Percentiles rank a stretch among this genome's conserved stretches.
Evolutionary conservation across 2,113 vertebrate genomes (phyloP).

Genomic region (Cyanoramphus novaezelandiae): DNA sequence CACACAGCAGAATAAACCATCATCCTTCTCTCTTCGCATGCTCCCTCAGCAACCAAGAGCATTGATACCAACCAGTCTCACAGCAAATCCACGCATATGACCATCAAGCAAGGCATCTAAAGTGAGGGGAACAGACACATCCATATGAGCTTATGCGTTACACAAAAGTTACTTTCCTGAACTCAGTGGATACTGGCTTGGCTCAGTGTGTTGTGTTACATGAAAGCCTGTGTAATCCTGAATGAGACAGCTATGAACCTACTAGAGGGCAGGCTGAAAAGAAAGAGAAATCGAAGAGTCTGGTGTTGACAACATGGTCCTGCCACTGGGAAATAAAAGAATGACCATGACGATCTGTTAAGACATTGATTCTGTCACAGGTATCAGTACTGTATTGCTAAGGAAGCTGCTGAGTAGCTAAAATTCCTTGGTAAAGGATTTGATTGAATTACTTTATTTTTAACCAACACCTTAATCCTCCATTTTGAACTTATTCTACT

Average conservation of each 20-base stretch:
- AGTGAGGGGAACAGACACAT: background rate
- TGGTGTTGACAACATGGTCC: background rate
- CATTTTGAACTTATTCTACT: background rate
- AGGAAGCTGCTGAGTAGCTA: background rate
- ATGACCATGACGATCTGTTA: background rate
- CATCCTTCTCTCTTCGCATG: background rate
- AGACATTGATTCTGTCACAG: background rate
- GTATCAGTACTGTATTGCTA: background rate
- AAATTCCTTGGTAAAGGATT: background rate
- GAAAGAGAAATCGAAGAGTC: background rate
- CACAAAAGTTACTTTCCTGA: background rate
- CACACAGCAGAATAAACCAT: background rate
- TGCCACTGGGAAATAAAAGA: background rate
- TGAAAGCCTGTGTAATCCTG: background rate
- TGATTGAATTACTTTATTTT: background rate
- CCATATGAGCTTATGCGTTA: fast-evolving
- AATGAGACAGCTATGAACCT: background rate
- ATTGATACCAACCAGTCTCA: background rate
- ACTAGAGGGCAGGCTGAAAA: background rate
- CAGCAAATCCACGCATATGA: background rate
- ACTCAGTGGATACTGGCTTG: background rate
- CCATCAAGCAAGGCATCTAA: background rate
- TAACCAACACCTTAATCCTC: background rate
- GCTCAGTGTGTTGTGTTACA: fast-evolving
- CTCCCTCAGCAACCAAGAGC: background rate